Percentiles rank a stretch among this genome's conserved stretches.
Evolutionary conservation across 2,888 invertebrate genomes (phyloP).

Genomic region (Ferrisia virgata): DNA sequence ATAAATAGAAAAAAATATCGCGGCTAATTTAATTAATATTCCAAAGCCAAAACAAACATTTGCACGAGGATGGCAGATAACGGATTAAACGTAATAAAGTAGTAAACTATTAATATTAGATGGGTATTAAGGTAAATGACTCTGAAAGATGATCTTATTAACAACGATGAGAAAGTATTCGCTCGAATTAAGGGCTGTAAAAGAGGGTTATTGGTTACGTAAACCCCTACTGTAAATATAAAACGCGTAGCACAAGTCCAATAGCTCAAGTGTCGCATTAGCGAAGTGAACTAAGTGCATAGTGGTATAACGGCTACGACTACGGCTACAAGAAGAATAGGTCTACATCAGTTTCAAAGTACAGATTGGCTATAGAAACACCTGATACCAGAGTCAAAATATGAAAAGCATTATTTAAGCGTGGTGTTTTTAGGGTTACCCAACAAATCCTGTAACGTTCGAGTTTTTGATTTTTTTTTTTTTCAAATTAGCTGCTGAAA

Average conservation of each 20-base stretch:
- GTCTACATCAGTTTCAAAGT: slow-evolving; percentile 38
- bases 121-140: slow-evolving; percentile 45
- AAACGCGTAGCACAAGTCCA: slow-evolving; percentile 33
- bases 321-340: slow-evolving; percentile 35
- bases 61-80: background rate
- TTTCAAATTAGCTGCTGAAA: background rate
- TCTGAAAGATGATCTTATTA: slow-evolving; percentile 46
- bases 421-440: slow-evolving; percentile 15
- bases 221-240: slow-evolving; percentile 28
- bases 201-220: slow-evolving; percentile 38
- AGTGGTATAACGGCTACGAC: slow-evolving; percentile 35
- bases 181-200: slow-evolving; percentile 38
- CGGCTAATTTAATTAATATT: slow-evolving; percentile 1
- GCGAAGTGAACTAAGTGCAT: slow-evolving; percentile 39
- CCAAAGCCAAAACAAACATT: background rate
- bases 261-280: slow-evolving; percentile 41
- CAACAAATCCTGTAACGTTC: background rate
- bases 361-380: slow-evolving; percentile 37
- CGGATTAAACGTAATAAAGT: slow-evolving; percentile 38
- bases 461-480: background rate
- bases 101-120: slow-evolving; percentile 43
- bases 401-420: slow-evolving; percentile 34
- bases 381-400: slow-evolving; percentile 42
- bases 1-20: background rate
- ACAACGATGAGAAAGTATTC: slow-evolving; percentile 27